Base-by-base conservation (phyloP, 2,797 vertebrate species). In the Lithobates sylvaticus region DNA sequence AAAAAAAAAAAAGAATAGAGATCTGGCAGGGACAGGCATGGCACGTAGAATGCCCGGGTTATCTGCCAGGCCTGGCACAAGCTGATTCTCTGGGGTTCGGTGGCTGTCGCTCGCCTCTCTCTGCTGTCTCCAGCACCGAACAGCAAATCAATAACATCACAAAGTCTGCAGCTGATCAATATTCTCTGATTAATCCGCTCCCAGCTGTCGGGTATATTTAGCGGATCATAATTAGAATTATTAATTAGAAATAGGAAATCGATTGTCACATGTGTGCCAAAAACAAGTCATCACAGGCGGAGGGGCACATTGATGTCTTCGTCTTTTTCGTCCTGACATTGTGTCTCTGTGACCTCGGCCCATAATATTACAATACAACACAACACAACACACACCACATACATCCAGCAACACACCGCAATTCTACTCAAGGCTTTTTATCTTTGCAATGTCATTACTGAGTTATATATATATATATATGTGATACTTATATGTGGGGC, bases 161-260 rank as follows among this genome's bases (percentile, higher is more conserved):
- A 91, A 93, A 89, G 92, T 95, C 94, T 94, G 89, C 92, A 90
- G 89, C 89, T 89, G 89, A 94, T 95, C 94, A 65, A 92, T 92
- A 92, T 91, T 76, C 90, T 90, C 92, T 94, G 94, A 97, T 97
- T 92, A 96, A 97, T 96, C 93, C 91, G 68, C 91, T 94, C 91
- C 90, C 90, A 94, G 95, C 96, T 92, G 83, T 88, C 94, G 95
- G 95, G 95, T 93, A 94, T 94, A 96, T 95, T 95, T 94, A 94
- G 95, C 95, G 96, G 96, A 97, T 97, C 95, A 97, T 98, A 98
- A 99, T 98, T 98, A 98, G 95, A 97, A 98, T 98, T 98, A 98
- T 98, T 99, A 98, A 99, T 99, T 98, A 96, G 96, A 97, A 98
- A 98, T 96, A 96, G 97, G 97, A 97, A 98, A 99, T 99, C 98